A percentile compares a stretch with the other conserved stretches of the same genome.
phyloP scores from a whole-genome alignment of 2,113 vertebrate species.

The Piprites chloris region DNA sequence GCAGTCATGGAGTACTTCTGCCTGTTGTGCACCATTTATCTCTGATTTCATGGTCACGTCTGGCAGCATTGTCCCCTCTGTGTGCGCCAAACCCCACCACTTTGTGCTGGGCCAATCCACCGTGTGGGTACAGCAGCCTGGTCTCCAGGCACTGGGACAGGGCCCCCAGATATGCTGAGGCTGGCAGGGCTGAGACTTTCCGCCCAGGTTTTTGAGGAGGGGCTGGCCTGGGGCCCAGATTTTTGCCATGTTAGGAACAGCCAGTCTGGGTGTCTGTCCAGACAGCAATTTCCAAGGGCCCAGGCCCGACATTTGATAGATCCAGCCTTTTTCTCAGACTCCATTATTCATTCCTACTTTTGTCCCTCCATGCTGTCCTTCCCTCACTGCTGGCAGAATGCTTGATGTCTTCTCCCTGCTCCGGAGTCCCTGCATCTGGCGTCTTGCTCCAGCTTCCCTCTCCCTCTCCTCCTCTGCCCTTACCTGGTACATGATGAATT shows the following conservation, averaged over 20 bases:
- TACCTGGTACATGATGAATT: not conserved
- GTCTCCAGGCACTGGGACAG: conserved; percentile 6
- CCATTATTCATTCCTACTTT: not conserved
- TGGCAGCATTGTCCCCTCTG: not conserved
- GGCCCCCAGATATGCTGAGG: not conserved
- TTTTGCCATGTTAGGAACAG: not conserved
- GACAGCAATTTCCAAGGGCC: not conserved
- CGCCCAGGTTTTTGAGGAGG: not conserved
- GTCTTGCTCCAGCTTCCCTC: not conserved
- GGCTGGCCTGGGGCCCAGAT: conserved; percentile 1
- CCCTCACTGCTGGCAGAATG: not conserved
- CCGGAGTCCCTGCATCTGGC: not conserved
- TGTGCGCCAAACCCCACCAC: not conserved
- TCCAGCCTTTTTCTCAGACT: conserved; percentile 26
- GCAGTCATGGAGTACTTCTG: not conserved
- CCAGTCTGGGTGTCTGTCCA: not conserved
- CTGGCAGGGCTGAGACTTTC: not conserved
- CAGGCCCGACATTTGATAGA: not conserved
- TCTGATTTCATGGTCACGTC: not conserved
- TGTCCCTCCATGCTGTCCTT: not conserved
- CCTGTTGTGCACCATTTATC: not conserved
- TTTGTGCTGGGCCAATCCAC: not conserved
- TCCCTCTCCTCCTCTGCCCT: not conserved
- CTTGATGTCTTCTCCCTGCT: not conserved
- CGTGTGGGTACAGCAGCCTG: not conserved